Conservation (phyloP, 2,113 vertebrate genomes). For the Brachypteracias leptosomus region DNA sequence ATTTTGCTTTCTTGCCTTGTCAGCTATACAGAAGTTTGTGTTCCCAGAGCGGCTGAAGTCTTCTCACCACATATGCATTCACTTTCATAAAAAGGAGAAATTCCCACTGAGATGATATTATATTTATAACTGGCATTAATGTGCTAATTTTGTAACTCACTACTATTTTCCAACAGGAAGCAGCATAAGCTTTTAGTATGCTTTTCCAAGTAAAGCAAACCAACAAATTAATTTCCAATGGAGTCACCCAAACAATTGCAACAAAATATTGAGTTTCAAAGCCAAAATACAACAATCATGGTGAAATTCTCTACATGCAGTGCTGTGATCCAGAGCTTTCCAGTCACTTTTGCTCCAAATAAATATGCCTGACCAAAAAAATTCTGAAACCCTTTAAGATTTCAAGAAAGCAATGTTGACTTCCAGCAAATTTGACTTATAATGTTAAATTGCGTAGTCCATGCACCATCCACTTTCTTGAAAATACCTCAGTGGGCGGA, state of each 20-base stretch:
- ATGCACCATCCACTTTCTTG: not conserved
- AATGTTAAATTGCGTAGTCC: not conserved
- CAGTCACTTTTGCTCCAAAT: constrained; percentile 1
- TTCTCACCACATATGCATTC: not conserved
- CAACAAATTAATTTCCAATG: constrained; percentile 43
- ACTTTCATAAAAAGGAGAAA: not conserved
- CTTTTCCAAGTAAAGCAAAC: constrained; percentile 47
- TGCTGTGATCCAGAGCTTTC: not conserved
- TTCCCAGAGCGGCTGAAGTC: not conserved
- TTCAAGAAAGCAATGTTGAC: rapidly evolving
- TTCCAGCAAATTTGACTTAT: not conserved
- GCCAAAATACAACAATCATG: not conserved
- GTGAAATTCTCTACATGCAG: not conserved
- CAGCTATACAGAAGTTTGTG: not conserved
- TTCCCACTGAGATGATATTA: not conserved
- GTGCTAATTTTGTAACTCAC: constrained; percentile 43
- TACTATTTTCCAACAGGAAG: constrained; percentile 53
- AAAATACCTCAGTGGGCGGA: rapidly evolving
- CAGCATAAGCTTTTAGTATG: not conserved
- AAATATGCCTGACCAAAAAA: not conserved
- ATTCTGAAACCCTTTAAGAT: not conserved
- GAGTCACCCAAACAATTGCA: constrained; percentile 28
- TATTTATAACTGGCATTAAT: constrained; percentile 46
- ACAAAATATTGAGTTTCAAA: constrained; percentile 34
- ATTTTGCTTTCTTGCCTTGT: not conserved